Percentiles rank a stretch among this genome's conserved stretches.
Evolutionary conservation across 2,888 invertebrate species (phyloP).

Genomic region (Ophion ellenae): DNA sequence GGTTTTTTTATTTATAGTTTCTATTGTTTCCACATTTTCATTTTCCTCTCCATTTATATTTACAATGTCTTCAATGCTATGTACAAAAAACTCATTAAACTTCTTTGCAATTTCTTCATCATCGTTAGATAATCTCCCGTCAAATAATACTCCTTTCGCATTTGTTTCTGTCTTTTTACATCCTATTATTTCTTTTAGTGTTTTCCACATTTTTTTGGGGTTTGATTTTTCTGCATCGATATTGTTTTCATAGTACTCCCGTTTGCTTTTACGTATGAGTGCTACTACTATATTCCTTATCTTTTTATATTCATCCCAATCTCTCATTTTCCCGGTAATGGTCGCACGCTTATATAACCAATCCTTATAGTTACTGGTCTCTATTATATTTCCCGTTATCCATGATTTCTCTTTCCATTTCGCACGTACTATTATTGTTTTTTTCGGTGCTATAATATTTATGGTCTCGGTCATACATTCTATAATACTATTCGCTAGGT

Average conservation of each 20-base stretch:
- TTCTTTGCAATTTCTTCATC: too few relatives aligned
- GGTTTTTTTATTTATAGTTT: neutral
- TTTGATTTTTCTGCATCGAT: slow-evolving; percentile 28
- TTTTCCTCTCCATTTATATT: slow-evolving; percentile 3
- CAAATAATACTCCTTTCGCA: slow-evolving; percentile 7
- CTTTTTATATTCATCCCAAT: slow-evolving; percentile 32
- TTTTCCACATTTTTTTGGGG: slow-evolving; percentile 30
- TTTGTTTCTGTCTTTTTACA: neutral
- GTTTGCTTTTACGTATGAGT: slow-evolving; percentile 17
- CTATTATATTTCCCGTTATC: slow-evolving; percentile 17
- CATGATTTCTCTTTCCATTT: slow-evolving; percentile 37
- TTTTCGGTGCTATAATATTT: slow-evolving; percentile 2
- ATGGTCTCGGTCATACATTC: slow-evolving; percentile 1
- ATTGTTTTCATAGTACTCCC: slow-evolving; percentile 27
- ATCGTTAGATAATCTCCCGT: neutral
- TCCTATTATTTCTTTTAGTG: slow-evolving; percentile 20
- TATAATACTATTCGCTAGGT: neutral
- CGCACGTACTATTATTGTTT: slow-evolving; percentile 3
- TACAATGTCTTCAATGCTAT: slow-evolving; percentile 5
- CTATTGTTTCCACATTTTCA: neutral
- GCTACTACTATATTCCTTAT: slow-evolving; percentile 21
- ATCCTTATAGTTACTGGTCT: slow-evolving; percentile 3
- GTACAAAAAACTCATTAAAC: neutral
- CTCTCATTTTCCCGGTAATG: neutral
- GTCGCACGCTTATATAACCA: slow-evolving; percentile 21